A percentile compares a stretch with the other conserved stretches of the same genome.
Conservation (phyloP, 2,113 vertebrate genomes). For the Perca fluviatilis region DNA sequence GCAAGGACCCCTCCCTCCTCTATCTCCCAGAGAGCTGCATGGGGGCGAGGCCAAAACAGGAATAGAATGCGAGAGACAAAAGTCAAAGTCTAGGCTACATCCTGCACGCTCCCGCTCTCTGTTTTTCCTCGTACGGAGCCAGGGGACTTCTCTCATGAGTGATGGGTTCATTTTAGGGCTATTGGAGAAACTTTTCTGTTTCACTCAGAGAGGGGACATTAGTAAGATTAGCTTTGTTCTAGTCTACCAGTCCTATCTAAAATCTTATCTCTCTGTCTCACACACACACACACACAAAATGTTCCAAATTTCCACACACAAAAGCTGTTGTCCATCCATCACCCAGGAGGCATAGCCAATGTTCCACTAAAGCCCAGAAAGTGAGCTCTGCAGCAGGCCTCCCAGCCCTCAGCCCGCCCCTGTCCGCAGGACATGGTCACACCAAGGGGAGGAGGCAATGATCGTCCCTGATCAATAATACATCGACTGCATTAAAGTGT, state of each 20-base stretch:
- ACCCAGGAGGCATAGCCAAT: constrained; percentile 15
- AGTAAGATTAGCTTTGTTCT: constrained; percentile 64
- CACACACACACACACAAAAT: too few relatives aligned
- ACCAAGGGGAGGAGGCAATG: constrained; percentile 69
- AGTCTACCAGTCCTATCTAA: constrained; percentile 48
- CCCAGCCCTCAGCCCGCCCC: constrained; percentile 32
- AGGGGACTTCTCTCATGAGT: constrained; percentile 55
- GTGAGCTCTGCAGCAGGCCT: constrained; percentile 4
- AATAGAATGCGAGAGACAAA: constrained; percentile 60
- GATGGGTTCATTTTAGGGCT: constrained; percentile 63
- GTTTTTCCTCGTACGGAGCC: constrained; percentile 21
- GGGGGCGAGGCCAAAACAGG: constrained; percentile 47
- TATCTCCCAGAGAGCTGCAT: constrained; percentile 38
- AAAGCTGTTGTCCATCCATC: constrained; percentile 59
- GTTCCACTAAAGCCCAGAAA: constrained; percentile 20
- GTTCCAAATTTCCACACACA: constrained; percentile 23
- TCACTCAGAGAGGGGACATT: constrained; percentile 50
- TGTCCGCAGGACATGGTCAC: constrained; percentile 62
- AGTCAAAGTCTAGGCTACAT: constrained; percentile 45
- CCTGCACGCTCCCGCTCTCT: constrained; percentile 10
- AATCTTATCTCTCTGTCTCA: constrained; percentile 16
- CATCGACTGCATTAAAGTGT: constrained; percentile 78
- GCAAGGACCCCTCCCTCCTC: constrained; percentile 44
- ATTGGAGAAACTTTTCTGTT: constrained; percentile 36
- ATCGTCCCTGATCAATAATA: constrained; percentile 82